Evolutionary conservation across 2,113 vertebrate genomes (phyloP).

Genomic region (Rhinopomastus cyanomelas): DNA sequence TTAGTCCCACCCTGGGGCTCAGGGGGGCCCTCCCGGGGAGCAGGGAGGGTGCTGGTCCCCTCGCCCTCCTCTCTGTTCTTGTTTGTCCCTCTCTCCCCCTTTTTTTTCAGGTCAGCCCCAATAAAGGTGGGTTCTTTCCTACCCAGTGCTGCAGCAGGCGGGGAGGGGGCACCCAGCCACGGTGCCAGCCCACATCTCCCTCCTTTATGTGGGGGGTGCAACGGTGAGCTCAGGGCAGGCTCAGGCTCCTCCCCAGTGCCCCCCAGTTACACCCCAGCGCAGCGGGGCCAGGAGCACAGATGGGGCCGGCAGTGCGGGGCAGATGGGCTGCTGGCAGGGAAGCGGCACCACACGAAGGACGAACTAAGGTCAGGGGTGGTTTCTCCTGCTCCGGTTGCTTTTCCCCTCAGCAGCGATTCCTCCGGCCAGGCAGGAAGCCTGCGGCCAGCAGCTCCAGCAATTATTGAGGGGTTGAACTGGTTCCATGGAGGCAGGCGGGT

Average conservation of each 20-base stretch:
- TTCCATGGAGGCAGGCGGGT: neutral
- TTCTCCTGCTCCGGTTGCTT: neutral
- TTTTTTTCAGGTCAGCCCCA: conserved; percentile 38
- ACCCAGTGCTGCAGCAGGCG: fast-evolving
- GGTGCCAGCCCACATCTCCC: too few species aligned
- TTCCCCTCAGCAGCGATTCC: conserved; percentile 12
- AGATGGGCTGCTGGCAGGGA: conserved; percentile 30
- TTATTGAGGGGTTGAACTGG: conserved; percentile 65
- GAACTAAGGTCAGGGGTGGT: conserved; percentile 27
- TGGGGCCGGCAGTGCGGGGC: neutral
- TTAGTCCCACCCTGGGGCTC: neutral
- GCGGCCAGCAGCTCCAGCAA: conserved; percentile 44
- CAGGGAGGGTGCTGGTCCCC: neutral
- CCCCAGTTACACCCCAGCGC: neutral
- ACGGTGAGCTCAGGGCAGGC: neutral
- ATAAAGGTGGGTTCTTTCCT: conserved; percentile 60
- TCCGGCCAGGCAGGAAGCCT: conserved; percentile 59
- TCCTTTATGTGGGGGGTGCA: too few species aligned
- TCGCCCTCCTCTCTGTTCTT: neutral
- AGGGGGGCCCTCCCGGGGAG: neutral
- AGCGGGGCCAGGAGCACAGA: neutral
- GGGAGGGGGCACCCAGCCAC: neutral
- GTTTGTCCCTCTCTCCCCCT: neutral
- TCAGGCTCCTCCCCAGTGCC: too few species aligned
- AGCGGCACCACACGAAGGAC: neutral